Base-by-base conservation (phyloP, 2,113 vertebrate genomes). In the Hydropotes inermis region DNA sequence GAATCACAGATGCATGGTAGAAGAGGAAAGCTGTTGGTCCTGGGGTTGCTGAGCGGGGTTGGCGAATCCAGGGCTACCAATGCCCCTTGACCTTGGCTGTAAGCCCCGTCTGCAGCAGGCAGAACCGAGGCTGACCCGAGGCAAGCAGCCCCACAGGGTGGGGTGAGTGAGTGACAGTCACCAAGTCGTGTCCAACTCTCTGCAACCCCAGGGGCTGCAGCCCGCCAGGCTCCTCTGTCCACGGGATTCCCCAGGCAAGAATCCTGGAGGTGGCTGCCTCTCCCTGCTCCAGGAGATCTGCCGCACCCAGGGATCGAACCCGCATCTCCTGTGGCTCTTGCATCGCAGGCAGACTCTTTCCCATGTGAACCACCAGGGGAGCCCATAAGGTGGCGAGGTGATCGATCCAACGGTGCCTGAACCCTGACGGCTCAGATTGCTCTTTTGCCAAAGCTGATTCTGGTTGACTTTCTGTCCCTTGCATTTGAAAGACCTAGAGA, bases 321-420 rank as follows among this genome's bases (percentile, higher is more conserved):
- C 17, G 2, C 4, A 9, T 0, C 64, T 21, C 64, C 64, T 1
- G 17, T 11, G 17, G 36, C n/a, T 21, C 33, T n/a, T 21, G 64
- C 17, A 9, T 6, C 1, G 8, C n/a, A 23, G 64, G n/a, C 64
- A n/a, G 33, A 36, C 64, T 11, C 33, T 21, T 11, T 19, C 9
- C n/a, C 9, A 2, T 1, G n/a, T 21, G 9, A 21, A 36, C n/a
- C 17, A 11, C 4, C 9, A 21, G n/a, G n/a, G n/a, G 9, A 21
- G 64, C n/a, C 70, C 2, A 23, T 1, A 13, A 6, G 67, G 36
- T 2, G 67, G 36, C 25, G 36, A 4, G 67, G 23, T 6, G 67
- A 12, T 21, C 10, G 17, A 21, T 11, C 64, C 8, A 1, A 7
- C 0, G 7, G 21, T 13, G 70, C 36, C 70, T 25, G 70, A 25